Conservation (phyloP, 2,797 vertebrate genomes). For the Pogoniulus pusillus region DNA sequence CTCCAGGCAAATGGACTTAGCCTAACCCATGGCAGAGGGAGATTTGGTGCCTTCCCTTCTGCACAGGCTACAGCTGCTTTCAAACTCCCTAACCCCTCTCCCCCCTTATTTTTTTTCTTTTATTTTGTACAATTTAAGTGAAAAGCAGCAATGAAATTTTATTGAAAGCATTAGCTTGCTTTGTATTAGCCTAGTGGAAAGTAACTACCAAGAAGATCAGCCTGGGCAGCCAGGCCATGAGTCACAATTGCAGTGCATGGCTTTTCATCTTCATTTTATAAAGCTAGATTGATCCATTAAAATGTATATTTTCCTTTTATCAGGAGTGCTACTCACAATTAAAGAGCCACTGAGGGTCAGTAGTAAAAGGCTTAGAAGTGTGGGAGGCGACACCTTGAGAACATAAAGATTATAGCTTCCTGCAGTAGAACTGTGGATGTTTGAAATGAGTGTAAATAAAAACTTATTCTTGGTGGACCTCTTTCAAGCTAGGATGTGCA, state of each 20-base stretch:
- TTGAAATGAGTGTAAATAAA: slow-evolving; percentile 40
- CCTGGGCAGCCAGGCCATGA: neutral
- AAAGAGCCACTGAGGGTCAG: slow-evolving; percentile 33
- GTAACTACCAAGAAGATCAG: neutral
- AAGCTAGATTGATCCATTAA: slow-evolving; percentile 19
- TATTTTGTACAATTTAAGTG: neutral
- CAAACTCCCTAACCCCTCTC: neutral
- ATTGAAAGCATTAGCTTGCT: neutral
- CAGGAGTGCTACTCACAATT: neutral
- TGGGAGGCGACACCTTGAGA: neutral
- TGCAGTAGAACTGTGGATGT: neutral
- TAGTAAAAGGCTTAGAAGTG: neutral
- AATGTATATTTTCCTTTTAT: slow-evolving; percentile 47
- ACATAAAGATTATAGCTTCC: neutral
- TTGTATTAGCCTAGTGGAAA: neutral
- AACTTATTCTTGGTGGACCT: slow-evolving; percentile 6
- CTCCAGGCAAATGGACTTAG: neutral
- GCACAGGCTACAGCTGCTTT: neutral
- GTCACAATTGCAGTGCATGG: neutral
- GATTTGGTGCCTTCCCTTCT: neutral
- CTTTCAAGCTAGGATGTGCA: neutral
- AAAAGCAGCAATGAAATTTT: slow-evolving; percentile 6
- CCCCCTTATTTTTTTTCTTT: neutral
- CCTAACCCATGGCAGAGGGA: neutral
- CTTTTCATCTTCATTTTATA: slow-evolving; percentile 43